Percentiles rank a stretch among this genome's conserved stretches.
phyloP scores from a whole-genome alignment of 2,113 vertebrate genomes.

The Actinemys pallida region DNA sequence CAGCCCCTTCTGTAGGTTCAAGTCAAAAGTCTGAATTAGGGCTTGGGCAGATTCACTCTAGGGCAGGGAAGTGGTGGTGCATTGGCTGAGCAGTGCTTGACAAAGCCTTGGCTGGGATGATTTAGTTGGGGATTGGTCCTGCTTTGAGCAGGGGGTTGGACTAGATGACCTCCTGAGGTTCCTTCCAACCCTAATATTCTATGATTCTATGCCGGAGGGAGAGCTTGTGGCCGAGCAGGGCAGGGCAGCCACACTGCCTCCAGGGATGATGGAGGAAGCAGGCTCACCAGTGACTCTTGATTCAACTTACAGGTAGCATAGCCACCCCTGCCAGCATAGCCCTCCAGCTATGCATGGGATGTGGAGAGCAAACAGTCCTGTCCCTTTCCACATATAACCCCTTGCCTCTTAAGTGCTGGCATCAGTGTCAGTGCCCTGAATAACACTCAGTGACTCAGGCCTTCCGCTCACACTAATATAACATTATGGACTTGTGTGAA shows the following conservation, averaged over 20 bases:
- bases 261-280: neutral
- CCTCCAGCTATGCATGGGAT: neutral
- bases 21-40: neutral
- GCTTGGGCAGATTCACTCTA: neutral
- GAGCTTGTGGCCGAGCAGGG: neutral
- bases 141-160: too few species aligned
- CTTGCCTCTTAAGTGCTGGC: neutral
- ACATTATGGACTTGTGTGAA: neutral
- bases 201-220: neutral
- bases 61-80: neutral
- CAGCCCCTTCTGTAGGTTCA: neutral
- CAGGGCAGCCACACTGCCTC: neutral
- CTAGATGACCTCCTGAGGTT: too few species aligned
- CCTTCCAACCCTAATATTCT: too few species aligned
- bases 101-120: too few species aligned
- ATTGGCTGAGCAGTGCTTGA: accelerated
- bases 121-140: too few species aligned
- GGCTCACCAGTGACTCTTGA: neutral
- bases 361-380: accelerated
- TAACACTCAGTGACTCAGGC: neutral
- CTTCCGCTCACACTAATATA: neutral
- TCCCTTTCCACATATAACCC: accelerated
- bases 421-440: accelerated
- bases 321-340: accelerated
- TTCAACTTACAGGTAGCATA: neutral